Evolutionary conservation across 1,140 invertebrate genomes (phyloP), one percentile per base, ranked within the genome.

Genomic region (Zophobas atratus): DNA sequence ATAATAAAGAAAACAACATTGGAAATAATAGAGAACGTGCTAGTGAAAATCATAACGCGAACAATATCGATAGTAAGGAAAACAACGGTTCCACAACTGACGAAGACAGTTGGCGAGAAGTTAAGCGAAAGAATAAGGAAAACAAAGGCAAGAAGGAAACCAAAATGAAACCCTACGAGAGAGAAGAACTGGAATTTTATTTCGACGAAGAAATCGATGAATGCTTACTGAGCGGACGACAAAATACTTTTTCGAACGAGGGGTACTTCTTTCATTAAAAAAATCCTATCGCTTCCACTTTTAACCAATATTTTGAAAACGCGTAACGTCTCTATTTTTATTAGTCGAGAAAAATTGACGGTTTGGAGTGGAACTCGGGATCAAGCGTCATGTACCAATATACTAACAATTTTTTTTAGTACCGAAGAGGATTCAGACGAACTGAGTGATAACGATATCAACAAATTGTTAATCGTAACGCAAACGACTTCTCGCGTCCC

Each of bases 381-480:
- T 20, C 20, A 20, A 20, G 20, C 20, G 20, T 20, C 20, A 20
- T 20, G 20, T 20, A 20, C 20, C 20, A 20, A 20, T 56, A 77
- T 70, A 55, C 72, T 77, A 79, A 56, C 77, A 53, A 75, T 74
- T 56, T 71, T 46, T 81, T 79, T 60, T 63, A 78, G 74, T 70
- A 34, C 75, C 81, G 91, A 91, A 78, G 94, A 95, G 81, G 95
- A 96, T 77, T 93, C 94, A 6, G 96, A 97, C 85, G 97, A 99
- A 87, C 90, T 98, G 75, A 94, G 94, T 79, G 98, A 99, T 88
- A 90, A 93, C 80, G 96, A 99, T 85, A 92, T 99, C 56, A 96
- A 97, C 82, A 97, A 99, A 86, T 90, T 99, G 75, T 89, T 99
- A 8, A 99, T 99, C 81, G 96, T 99, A 32, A 98, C 97, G 1